Conservation (phyloP, 2,797 vertebrate species). For the Pagetopsis macropterus region DNA sequence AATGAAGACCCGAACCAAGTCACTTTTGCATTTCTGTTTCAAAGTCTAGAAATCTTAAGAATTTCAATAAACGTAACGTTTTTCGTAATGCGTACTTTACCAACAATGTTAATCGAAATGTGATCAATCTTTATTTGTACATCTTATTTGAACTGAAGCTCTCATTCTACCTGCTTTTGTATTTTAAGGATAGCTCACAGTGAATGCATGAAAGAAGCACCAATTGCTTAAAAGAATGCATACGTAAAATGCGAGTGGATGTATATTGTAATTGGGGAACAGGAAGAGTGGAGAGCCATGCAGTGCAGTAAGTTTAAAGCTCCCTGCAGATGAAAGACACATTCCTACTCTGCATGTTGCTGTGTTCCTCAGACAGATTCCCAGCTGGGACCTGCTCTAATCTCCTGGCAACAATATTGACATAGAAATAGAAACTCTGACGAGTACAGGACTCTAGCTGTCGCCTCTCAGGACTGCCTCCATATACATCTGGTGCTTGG, state of each 20-base stretch:
- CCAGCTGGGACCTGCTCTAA: constrained; percentile 82
- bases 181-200: background rate
- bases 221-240: background rate
- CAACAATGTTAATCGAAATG: background rate
- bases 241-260: constrained; percentile 13
- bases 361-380: constrained; percentile 79
- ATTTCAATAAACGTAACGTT: background rate
- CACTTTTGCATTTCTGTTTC: background rate
- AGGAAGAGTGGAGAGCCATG: constrained; percentile 52
- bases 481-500: constrained; percentile 66
- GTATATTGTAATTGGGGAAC: constrained; percentile 40
- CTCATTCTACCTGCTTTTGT: background rate
- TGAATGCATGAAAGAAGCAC: constrained; percentile 7
- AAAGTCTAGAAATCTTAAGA: background rate
- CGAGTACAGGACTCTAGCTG: constrained; percentile 69
- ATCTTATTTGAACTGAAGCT: background rate
- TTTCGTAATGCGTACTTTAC: background rate
- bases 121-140: background rate
- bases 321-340: constrained; percentile 78
- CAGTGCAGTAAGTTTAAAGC: constrained; percentile 67
- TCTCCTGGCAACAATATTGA: constrained; percentile 83
- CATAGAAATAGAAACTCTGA: constrained; percentile 80
- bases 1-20: background rate
- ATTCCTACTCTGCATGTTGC: constrained; percentile 83
- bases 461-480: constrained; percentile 51